Conservation (phyloP, 2,113 vertebrate genomes). For the Thalassarche chlororhynchos region DNA sequence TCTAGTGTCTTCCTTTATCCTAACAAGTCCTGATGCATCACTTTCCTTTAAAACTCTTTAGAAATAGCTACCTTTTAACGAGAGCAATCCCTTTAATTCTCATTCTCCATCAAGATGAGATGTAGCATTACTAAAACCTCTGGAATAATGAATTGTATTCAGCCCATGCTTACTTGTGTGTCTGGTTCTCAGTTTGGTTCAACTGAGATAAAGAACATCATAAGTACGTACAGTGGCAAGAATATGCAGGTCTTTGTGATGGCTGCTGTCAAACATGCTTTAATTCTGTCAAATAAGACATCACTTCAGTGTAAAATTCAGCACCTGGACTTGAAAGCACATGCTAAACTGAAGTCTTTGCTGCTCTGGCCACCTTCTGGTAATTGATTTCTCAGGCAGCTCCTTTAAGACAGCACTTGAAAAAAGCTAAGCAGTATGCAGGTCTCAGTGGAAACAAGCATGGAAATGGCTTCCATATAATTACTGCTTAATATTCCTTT, state of each 20-base stretch:
- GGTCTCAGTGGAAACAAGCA: neutral
- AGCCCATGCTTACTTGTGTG: neutral
- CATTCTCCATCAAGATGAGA: neutral
- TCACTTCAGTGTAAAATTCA: neutral
- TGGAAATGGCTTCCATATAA: neutral
- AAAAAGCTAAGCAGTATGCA: neutral
- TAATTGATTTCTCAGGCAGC: neutral
- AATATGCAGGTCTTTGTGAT: neutral
- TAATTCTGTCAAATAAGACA: neutral
- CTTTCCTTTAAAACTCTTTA: neutral
- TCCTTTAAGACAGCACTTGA: neutral
- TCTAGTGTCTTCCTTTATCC: neutral
- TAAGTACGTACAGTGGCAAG: neutral
- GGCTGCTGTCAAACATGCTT: neutral
- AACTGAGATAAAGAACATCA: rapidly evolving
- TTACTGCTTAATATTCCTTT: neutral
- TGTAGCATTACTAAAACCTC: neutral
- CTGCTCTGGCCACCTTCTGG: neutral
- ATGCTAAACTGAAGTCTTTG: neutral
- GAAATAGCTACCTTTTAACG: neutral
- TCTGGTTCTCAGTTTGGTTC: neutral
- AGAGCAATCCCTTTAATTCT: neutral
- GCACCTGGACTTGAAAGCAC: neutral
- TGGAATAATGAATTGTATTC: neutral
- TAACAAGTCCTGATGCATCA: neutral